Base-by-base conservation (phyloP, 2,113 vertebrate genomes). In the Chaetura pelagica region DNA sequence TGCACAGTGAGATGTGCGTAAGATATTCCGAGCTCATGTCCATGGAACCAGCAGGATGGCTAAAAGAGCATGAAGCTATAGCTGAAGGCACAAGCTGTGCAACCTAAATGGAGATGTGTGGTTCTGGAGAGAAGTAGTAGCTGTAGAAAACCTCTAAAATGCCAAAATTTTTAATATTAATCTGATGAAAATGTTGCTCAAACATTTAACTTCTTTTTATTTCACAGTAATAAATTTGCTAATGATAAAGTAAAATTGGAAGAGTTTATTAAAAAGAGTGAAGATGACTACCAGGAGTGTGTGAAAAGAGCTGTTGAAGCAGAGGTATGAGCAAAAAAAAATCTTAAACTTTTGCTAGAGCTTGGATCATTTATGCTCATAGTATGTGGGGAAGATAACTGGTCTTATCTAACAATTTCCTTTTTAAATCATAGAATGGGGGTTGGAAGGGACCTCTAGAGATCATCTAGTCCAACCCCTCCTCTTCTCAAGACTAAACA, bases 171-270 rank as follows among this genome's bases (percentile, higher is more conserved):
- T 63, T 8, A 51, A n/a, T n/a, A n/a, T n/a, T n/a, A n/a, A n/a
- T n/a, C n/a, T n/a, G n/a, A n/a, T n/a, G n/a, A 32, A 51, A 51
- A 35, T 17, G 34, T 57, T n/a, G 18, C 44, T 85, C 32, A 63
- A 52, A 62, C 46, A 49, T 74, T 92, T 74, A 7, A 49, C 66
- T 44, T 87, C 15, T 90, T 77, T 69, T 91, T 77, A 61, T 95
- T 93, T 92, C 89, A 51, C 96, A 99, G 99, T 87, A 98, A 98
- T 76, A 97, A 98, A 78, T 97, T 97, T 61, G 98, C 98, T 75
- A 94, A 83, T 42, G 98, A 99, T 95, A 99, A 98, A 89, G 91
- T 97, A 85, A 98, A 98, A 94, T 69, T 98, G 91, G 99, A 99
- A 93, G 98, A 98, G 10, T 97, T 97, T 84, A 97, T 99, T 68